Conservation (phyloP, 2,113 vertebrate genomes). For the Epinephelus lanceolatus region DNA sequence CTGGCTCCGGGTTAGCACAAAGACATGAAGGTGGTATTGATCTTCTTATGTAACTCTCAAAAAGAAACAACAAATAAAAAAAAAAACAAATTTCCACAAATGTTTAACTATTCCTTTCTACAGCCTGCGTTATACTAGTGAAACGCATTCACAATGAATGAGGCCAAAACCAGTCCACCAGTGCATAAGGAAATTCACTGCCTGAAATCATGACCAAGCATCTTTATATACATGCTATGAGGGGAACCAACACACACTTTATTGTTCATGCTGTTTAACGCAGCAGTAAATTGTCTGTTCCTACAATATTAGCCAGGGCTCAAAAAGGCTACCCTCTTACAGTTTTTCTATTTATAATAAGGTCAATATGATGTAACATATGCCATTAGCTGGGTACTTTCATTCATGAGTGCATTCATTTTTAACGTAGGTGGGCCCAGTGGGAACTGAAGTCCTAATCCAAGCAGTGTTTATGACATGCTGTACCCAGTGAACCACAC, state of each 20-base stretch:
- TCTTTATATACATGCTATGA: neutral
- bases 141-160: neutral
- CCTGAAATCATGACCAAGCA: neutral
- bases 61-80: neutral
- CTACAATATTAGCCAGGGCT: neutral
- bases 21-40: neutral
- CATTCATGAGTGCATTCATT: slow-evolving; percentile 47
- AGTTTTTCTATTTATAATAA: slow-evolving; percentile 36
- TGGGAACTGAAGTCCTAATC: slow-evolving; percentile 36
- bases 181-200: neutral
- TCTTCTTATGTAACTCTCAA: neutral
- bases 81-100: too few species aligned
- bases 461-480: slow-evolving; percentile 21
- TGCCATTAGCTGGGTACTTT: slow-evolving; percentile 48
- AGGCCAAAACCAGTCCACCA: neutral
- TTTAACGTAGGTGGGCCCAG: slow-evolving; percentile 43
- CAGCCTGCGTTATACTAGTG: neutral
- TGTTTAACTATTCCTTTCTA: neutral
- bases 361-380: slow-evolving; percentile 39
- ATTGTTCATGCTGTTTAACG: neutral
- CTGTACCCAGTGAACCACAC: slow-evolving; percentile 29
- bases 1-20: neutral
- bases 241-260: neutral
- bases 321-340: slow-evolving; percentile 4
- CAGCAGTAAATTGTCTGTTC: neutral